Evolutionary conservation across 2,113 vertebrate genomes (phyloP), one percentile per base, ranked within the genome.

Genomic region (Leucosticte australis): DNA sequence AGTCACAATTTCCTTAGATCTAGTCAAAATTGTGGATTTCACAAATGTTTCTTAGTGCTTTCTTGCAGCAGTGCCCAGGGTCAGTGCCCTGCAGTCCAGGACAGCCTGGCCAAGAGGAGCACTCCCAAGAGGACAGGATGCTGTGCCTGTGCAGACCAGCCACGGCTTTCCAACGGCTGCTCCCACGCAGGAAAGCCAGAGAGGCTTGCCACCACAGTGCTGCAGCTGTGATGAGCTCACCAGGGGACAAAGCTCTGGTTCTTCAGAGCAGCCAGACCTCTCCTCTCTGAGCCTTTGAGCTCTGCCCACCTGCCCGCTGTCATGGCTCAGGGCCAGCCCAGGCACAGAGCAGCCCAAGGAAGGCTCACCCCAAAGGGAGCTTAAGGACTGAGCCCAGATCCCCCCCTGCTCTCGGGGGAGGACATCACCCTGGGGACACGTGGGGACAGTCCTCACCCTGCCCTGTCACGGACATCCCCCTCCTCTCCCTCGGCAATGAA

Each of bases 301-400:
- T 1, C 27, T 35, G 24, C 31, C 18, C 3, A 2, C 13, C 17
- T 14, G 5, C 15, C 23, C 0, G 1, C 15, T 30, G 13, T 5
- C 27, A 3, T 0, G 3, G 7, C 12, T 21, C 7, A 0, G 26
- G 60, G 17, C 15, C 28, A 0, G 1, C 24, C 11, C 19, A 46
- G 23, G 57, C 14, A 27, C 0, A 6, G 17, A 6, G 0, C 0
- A 10, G 1, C 13, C 46, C 23, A 5, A 0, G 0, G 14, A 44
- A 7, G 33, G 35, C 6, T 6, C 1, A 0, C 7, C 24, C 30
- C 3, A 1, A 4, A 0, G 0, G 27, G 13, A n/a, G 10, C 4
- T 2, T 35, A 35, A 24, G 35, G 31, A 31, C 7, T 3, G 26
- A 21, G 49, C 37, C 30, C 46, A 33, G 23, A 8, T 0, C 28